These are phyloP conservation scores for Epinephelus fuscoguttatus DNA, from an alignment of 2,113 vertebrate species.

Conservation along the genomic window DNA sequence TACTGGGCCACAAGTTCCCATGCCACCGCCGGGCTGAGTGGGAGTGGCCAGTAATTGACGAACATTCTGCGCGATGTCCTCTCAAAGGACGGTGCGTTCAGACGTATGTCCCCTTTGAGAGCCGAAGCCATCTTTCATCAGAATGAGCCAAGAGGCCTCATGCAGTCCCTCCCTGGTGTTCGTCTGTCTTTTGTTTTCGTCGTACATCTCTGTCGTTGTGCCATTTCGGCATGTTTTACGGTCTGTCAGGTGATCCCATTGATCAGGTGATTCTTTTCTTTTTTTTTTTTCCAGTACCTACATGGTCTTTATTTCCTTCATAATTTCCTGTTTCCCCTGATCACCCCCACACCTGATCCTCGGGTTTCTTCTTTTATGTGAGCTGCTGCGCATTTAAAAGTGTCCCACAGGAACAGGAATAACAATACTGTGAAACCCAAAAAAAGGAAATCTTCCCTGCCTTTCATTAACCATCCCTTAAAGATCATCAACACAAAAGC, in stretches of 20 bases:
- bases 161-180: conserved; percentile 10
- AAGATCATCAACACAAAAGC: neutral
- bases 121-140: conserved; percentile 49
- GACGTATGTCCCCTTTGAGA: conserved; percentile 29
- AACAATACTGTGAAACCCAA: neutral
- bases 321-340: neutral
- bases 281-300: neutral
- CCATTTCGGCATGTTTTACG: neutral
- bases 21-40: neutral
- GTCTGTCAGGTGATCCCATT: neutral
- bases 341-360: neutral
- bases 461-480: neutral
- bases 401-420: neutral
- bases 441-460: neutral
- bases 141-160: conserved; percentile 50
- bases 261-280: neutral
- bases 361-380: neutral
- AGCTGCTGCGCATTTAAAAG: neutral
- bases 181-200: conserved; percentile 19
- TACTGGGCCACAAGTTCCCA: conserved; percentile 35
- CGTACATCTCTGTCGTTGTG: neutral
- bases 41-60: conserved; percentile 46
- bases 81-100: conserved; percentile 54
- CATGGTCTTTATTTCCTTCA: neutral
- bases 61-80: conserved; percentile 44